Evolutionary conservation across 1,140 invertebrate genomes (phyloP).

Genomic region (Campodea augens): DNA sequence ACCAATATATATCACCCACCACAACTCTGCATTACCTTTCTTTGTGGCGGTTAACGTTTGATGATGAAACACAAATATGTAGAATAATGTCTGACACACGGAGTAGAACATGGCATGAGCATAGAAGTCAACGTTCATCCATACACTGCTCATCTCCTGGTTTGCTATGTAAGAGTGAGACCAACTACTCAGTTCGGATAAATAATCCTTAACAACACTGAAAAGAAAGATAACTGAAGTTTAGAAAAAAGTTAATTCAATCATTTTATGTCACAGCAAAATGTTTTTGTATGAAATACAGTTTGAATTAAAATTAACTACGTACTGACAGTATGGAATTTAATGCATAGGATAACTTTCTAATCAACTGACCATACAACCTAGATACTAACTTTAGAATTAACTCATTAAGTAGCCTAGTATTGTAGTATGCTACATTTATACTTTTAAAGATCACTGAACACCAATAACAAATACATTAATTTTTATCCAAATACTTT

Average conservation of each 20-base stretch:
- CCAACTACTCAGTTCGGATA: slow-evolving; percentile 46
- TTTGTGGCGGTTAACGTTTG: slow-evolving; percentile 54
- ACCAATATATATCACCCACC: too few relatives aligned
- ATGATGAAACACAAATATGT: slow-evolving; percentile 70
- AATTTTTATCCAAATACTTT: too few relatives aligned
- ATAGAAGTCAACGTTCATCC: slow-evolving; percentile 31
- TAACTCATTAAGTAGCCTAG: too few relatives aligned
- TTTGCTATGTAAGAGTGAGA: slow-evolving; percentile 49
- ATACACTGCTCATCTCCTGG: slow-evolving; percentile 29
- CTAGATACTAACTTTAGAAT: not conserved
- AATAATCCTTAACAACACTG: slow-evolving; percentile 37
- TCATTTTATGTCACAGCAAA: not conserved
- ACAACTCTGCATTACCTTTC: too few relatives aligned
- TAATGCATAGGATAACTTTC: not conserved
- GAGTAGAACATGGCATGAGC: slow-evolving; percentile 72
- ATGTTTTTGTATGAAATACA: not conserved
- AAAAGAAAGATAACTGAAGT: slow-evolving; percentile 18
- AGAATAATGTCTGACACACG: slow-evolving; percentile 76
- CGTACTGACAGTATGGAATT: not conserved
- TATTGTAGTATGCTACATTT: too few relatives aligned
- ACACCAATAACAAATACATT: too few relatives aligned
- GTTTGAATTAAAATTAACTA: not conserved
- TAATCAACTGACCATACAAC: not conserved
- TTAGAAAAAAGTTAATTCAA: slow-evolving; percentile 5
- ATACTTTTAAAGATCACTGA: too few relatives aligned